These are phyloP conservation scores for Limnephilus marmoratus DNA, from an alignment of 2,888 invertebrate species.

Conservation along the genomic window DNA sequence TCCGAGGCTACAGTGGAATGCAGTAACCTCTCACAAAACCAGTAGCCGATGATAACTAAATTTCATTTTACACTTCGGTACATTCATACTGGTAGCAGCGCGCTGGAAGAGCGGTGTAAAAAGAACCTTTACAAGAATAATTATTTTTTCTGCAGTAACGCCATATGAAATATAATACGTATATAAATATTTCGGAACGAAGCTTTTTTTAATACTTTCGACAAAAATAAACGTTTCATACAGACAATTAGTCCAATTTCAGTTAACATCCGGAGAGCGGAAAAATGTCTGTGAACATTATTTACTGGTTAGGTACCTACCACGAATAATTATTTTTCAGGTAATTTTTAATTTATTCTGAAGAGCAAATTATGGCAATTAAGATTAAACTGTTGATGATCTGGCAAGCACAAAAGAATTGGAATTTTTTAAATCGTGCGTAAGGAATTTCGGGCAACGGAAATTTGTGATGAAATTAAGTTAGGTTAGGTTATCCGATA, in stretches of 20 bases:
- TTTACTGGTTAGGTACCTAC: background rate
- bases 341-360: background rate
- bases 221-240: background rate
- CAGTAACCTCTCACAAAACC: constrained; percentile 48
- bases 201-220: background rate
- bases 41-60: constrained; percentile 54
- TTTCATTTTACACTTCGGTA: constrained; percentile 22
- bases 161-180: background rate
- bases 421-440: background rate
- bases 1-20: constrained; percentile 45
- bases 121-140: background rate
- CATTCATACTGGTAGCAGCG: background rate
- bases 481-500: background rate
- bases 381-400: background rate
- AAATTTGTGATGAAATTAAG: background rate
- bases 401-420: background rate
- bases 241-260: constrained; percentile 23
- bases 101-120: background rate
- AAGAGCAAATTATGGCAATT: background rate
- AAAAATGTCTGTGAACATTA: background rate
- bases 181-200: background rate
- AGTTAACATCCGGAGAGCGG: constrained; percentile 31
- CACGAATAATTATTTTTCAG: background rate
- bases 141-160: background rate
- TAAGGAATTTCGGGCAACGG: background rate